Conservation (phyloP, 2,888 invertebrate genomes). For the Plebejus anna region DNA sequence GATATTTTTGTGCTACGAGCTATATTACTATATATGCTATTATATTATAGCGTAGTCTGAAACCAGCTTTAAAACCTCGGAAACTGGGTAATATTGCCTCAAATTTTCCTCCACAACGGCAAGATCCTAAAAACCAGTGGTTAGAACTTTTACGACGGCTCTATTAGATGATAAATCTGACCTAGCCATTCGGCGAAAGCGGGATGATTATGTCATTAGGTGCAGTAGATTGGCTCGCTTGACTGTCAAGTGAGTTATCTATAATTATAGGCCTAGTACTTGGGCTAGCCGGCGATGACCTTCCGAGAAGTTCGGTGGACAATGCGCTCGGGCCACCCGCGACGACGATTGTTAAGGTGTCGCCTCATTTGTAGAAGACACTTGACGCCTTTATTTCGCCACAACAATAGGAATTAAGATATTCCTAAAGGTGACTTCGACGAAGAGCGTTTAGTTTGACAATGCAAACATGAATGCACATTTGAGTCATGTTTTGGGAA, state of each 20-base stretch:
- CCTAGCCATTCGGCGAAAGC: constrained; percentile 13
- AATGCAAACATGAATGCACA: background rate
- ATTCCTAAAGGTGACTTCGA: constrained; percentile 36
- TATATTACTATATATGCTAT: too few relatives aligned
- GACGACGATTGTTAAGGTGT: constrained; percentile 58
- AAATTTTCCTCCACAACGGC: background rate
- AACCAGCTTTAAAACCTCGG: too few relatives aligned
- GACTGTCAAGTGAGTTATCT: constrained; percentile 46
- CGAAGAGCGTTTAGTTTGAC: constrained; percentile 32
- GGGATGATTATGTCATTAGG: constrained; percentile 12
- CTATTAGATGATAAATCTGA: background rate
- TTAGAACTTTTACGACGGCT: background rate
- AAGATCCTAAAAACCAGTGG: background rate
- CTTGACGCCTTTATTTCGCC: constrained; percentile 46
- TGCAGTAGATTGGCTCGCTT: constrained; percentile 50
- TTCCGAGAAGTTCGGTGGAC: constrained; percentile 66
- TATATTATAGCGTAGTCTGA: too few relatives aligned
- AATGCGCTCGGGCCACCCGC: constrained; percentile 71
- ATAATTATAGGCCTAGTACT: constrained; percentile 56
- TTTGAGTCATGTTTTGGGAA: constrained; percentile 20
- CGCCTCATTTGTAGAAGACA: constrained; percentile 49
- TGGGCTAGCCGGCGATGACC: constrained; percentile 61
- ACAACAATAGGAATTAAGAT: constrained; percentile 44
- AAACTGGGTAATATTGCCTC: background rate
- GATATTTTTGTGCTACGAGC: too few relatives aligned